Evolutionary conservation across 2,888 invertebrate species (phyloP).

Genomic region (Caenorhabditis wallacei): DNA sequence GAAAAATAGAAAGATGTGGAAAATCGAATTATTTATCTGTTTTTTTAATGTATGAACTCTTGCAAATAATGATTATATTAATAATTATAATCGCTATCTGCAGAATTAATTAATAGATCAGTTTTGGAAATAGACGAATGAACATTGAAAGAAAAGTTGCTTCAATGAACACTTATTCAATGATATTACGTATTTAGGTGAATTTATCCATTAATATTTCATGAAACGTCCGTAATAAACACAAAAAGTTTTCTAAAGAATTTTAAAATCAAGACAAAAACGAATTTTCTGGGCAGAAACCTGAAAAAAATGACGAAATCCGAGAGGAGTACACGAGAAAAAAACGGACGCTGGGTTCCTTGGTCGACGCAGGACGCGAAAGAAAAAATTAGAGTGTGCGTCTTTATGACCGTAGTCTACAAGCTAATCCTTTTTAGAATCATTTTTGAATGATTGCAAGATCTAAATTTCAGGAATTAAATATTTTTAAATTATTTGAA

Average conservation of each 20-base stretch:
- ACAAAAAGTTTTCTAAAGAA: too few species aligned
- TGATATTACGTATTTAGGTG: too few species aligned
- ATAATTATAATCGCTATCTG: not conserved
- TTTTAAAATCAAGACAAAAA: too few species aligned
- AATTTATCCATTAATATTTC: too few species aligned
- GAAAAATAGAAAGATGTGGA: not conserved
- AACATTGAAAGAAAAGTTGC: too few species aligned
- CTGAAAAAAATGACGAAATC: constrained; percentile 7
- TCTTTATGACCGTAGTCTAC: constrained; percentile 15
- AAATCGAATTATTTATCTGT: not conserved
- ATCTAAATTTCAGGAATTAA: too few species aligned
- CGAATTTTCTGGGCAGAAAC: not conserved
- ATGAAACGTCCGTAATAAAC: too few species aligned
- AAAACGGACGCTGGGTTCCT: constrained; percentile 23
- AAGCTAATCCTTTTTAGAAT: not conserved
- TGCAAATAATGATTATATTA: not conserved
- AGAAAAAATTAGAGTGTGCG: constrained; percentile 8
- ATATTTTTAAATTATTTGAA: too few species aligned
- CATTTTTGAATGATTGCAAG: too few species aligned
- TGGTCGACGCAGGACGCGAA: constrained; percentile 10
- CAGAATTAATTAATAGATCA: too few species aligned
- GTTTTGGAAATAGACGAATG: too few species aligned
- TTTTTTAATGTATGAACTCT: not conserved
- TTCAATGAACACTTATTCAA: too few species aligned
- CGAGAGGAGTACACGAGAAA: constrained; percentile 36